Evolutionary conservation across 1,140 invertebrate species (phyloP), one percentile per base, ranked within the genome.

Genomic region (Andrena cerasifolii): DNA sequence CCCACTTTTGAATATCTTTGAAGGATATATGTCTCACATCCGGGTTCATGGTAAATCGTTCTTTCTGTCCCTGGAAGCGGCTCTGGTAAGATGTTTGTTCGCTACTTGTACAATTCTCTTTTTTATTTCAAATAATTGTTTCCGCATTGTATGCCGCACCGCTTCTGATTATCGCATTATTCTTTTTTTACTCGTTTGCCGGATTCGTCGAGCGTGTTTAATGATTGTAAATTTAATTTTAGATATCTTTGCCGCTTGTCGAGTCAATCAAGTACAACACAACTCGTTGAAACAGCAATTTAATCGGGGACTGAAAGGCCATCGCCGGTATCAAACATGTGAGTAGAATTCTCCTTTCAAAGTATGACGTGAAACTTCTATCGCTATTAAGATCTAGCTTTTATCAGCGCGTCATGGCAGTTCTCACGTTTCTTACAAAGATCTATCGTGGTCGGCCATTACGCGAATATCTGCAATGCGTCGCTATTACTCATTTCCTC

Each of bases 1-100:
- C 78, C 72, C 78, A 67, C 78, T n/a, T 26, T 45, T n/a, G n/a
- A 21, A 12, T 26, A 56, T 33, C 36, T 73, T 10, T 31, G 40
- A 33, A 31, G n/a, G 31, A 53, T 33, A 47, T 24, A 24, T 43
- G 54, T 56, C 26, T 59, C 59, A 81, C 24, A 72, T 81, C 76
- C 79, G 79, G 68, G n/a, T 78, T 49, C 47, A 47, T 53, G 31
- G 36, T 49, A 47, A 58, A 49, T 81, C 63, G 87, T 87, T 84
- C 90, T 91, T 91, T 91, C 89, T 86, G 89, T 91, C 86, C 87
- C 86, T 81, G 87, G 53, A 80, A 79, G 84, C 86, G 86, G 89
- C 82, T 86, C 87, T 84, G 88, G 90, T 91, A 88, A 86, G 89
- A 76, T 24, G 28, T 14, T 87, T 68, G 36, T 63, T 10, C 1